Conservation (phyloP, 2,888 invertebrate species). For the Thymelicus acteon region DNA sequence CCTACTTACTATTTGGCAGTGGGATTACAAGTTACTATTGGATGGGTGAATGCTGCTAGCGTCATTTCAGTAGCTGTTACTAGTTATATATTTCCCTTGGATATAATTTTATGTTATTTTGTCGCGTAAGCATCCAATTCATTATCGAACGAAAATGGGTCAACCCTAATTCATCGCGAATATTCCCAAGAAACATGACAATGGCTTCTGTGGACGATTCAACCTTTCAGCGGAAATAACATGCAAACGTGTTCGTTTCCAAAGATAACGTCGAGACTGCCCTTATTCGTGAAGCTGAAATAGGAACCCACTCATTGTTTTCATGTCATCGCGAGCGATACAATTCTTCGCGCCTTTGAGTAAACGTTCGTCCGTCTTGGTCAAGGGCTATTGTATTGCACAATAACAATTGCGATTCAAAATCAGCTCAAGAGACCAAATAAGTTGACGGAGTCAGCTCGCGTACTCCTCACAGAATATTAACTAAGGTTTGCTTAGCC, state of each 20-base stretch:
- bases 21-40: too few species aligned
- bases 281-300: constrained; percentile 45
- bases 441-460: constrained; percentile 63
- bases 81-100: too few species aligned
- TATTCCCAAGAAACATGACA: constrained; percentile 23
- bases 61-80: too few species aligned
- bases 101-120: not conserved
- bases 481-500: constrained; percentile 57
- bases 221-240: constrained; percentile 24
- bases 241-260: constrained; percentile 42
- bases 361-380: constrained; percentile 43
- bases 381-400: constrained; percentile 63
- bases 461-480: constrained; percentile 60
- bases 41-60: too few species aligned
- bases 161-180: constrained; percentile 19
- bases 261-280: constrained; percentile 32
- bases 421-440: constrained; percentile 68
- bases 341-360: constrained; percentile 35
- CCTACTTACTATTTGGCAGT: too few species aligned
- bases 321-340: constrained; percentile 36
- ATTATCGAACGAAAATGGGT: constrained; percentile 22
- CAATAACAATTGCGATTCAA: constrained; percentile 72
- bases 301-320: constrained; percentile 49
- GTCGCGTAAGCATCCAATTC: not conserved
- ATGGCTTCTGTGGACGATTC: constrained; percentile 20